Percentiles rank a stretch among this genome's conserved stretches.
Conservation (phyloP, 2,113 vertebrate genomes). For the Pleuronectes platessa region DNA sequence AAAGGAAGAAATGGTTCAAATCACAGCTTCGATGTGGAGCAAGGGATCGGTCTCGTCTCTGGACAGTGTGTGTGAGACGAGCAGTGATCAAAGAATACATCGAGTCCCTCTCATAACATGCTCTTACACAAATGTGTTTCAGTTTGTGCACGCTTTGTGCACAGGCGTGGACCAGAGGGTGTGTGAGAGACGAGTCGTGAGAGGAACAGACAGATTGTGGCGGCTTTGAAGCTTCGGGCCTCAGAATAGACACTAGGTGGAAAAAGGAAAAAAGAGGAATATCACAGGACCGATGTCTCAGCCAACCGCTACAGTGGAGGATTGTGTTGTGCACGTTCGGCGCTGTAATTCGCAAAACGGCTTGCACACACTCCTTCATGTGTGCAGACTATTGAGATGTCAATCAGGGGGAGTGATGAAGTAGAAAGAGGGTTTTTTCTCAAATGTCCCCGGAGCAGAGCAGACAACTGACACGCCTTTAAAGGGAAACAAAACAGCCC, state of each 20-base stretch:
- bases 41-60: slow-evolving; percentile 35
- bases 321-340: slow-evolving; percentile 37
- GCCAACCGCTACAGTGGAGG: slow-evolving; percentile 68
- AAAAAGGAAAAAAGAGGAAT: slow-evolving; percentile 28
- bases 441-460: slow-evolving; percentile 56
- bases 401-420: slow-evolving; percentile 70
- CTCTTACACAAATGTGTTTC: slow-evolving; percentile 66
- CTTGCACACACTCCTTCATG: slow-evolving; percentile 63
- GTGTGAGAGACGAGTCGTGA: slow-evolving; percentile 72
- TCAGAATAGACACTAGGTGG: slow-evolving; percentile 72
- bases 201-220: slow-evolving; percentile 76
- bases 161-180: slow-evolving; percentile 32
- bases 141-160: slow-evolving; percentile 72
- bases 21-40: slow-evolving; percentile 36
- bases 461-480: slow-evolving; percentile 72
- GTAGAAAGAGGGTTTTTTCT: slow-evolving; percentile 57
- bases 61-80: slow-evolving; percentile 3
- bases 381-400: slow-evolving; percentile 69
- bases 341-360: slow-evolving; percentile 54
- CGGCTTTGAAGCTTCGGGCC: slow-evolving; percentile 72
- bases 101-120: slow-evolving; percentile 36
- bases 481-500: slow-evolving; percentile 75
- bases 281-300: slow-evolving; percentile 65
- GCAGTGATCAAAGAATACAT: slow-evolving; percentile 65
- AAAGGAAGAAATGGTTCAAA: slow-evolving; percentile 22